These are phyloP conservation scores for Pharmacophagus antenor DNA, from an alignment of 2,888 invertebrate species.

Conservation along the genomic window DNA sequence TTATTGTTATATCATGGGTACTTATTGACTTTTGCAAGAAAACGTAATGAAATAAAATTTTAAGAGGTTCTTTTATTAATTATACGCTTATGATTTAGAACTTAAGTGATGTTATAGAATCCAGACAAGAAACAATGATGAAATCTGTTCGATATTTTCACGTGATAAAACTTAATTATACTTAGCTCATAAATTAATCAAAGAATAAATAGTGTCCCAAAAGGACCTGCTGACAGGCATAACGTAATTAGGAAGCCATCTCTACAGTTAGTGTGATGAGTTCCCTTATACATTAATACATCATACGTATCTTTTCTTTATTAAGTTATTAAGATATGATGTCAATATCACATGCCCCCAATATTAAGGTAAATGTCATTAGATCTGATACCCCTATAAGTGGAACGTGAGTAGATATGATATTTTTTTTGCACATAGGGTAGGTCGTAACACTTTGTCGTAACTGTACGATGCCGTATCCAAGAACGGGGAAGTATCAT, in stretches of 20 bases:
- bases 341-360: slow-evolving; percentile 40
- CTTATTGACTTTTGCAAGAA: no score
- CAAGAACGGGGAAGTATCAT: slow-evolving; percentile 62
- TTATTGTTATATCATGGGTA: no score
- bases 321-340: slow-evolving; percentile 29
- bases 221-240: slow-evolving; percentile 5
- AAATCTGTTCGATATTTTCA: no score
- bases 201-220: not conserved
- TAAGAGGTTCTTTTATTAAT: no score
- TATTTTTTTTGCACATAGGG: slow-evolving; percentile 51
- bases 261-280: slow-evolving; percentile 13
- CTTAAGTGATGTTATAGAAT: no score
- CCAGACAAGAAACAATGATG: no score
- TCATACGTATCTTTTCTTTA: slow-evolving; percentile 27
- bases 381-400: slow-evolving; percentile 48
- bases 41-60: no score
- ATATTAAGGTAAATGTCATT: slow-evolving; percentile 61
- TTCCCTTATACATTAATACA: slow-evolving; percentile 28
- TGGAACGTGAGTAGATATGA: slow-evolving; percentile 47
- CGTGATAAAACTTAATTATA: not conserved
- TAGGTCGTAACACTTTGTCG: slow-evolving; percentile 64
- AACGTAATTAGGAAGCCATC: slow-evolving; percentile 26
- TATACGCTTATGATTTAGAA: no score
- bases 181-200: not conserved
- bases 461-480: slow-evolving; percentile 67